Conservation (phyloP, 1,140 invertebrate genomes). For the Drosophila orosa region DNA sequence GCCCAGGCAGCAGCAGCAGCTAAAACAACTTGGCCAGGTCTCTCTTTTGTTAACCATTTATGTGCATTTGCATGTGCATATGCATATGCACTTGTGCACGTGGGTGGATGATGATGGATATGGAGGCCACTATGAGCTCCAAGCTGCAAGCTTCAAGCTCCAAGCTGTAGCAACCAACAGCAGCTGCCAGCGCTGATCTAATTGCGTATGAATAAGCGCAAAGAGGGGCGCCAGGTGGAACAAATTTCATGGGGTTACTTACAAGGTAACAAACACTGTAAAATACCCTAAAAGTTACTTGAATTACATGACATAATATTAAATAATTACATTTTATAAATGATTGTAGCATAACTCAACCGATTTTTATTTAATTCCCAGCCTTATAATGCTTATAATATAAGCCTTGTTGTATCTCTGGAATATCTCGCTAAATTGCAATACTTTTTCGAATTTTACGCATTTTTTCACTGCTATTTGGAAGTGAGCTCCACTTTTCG, state of each 20-base stretch:
- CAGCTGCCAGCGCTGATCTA: conserved; percentile 56
- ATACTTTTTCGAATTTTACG: conserved; percentile 15
- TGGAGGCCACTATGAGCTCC: conserved; percentile 12
- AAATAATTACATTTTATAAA: neutral
- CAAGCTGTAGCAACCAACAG: conserved; percentile 21
- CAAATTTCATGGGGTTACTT: conserved; percentile 16
- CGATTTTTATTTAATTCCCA: no score
- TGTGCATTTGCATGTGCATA: conserved; percentile 24
- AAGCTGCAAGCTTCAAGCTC: conserved; percentile 18
- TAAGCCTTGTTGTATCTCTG: neutral
- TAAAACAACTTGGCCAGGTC: conserved; percentile 17
- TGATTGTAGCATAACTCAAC: no score
- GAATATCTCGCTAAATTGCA: neutral
- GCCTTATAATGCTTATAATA: no score
- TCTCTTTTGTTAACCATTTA: conserved; percentile 45
- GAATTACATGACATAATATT: neutral
- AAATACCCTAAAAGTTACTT: conserved; percentile 26
- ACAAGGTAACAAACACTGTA: neutral
- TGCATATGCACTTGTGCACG: conserved; percentile 10
- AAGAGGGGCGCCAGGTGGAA: conserved; percentile 31
- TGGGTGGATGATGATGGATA: conserved; percentile 20
- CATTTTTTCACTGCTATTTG: neutral
- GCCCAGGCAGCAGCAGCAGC: conserved; percentile 29
- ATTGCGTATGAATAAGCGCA: conserved; percentile 67
- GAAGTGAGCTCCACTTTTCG: conserved; percentile 19